Conservation (phyloP, 2,113 vertebrate species). For the Pelecanus crispus region DNA sequence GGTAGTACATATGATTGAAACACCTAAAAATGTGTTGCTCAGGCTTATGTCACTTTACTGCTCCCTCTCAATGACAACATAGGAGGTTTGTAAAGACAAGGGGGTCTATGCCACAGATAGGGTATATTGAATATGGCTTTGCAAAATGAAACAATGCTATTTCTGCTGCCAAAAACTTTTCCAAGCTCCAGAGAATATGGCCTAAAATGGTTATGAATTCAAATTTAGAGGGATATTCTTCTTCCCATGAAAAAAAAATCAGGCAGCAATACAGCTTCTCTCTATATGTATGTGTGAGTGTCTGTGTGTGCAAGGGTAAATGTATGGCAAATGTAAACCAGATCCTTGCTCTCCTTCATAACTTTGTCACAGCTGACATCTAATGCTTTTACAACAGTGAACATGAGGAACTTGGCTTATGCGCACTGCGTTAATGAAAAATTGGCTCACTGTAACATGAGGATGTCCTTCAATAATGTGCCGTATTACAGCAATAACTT, state of each 20-base stretch:
- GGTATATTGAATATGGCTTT: not conserved
- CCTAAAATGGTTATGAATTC: constrained; percentile 49
- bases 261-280: not conserved
- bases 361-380: not conserved
- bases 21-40: not conserved
- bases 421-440: not conserved
- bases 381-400: not conserved
- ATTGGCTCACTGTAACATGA: not conserved
- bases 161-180: constrained; percentile 19
- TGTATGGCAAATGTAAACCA: not conserved
- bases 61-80: not conserved
- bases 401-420: not conserved
- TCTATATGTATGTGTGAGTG: not conserved
- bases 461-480: not conserved
- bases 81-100: not conserved
- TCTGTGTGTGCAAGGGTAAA: not conserved
- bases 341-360: not conserved
- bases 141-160: constrained; percentile 16
- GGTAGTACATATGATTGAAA: not conserved
- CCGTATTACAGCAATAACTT: not conserved
- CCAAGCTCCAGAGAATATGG: not conserved
- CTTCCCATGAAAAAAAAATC: not conserved
- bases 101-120: not conserved
- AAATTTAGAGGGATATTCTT: not conserved
- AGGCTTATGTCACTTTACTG: not conserved